Conservation (phyloP, 1,140 invertebrate genomes). For the Schlechtendalia chinensis region DNA sequence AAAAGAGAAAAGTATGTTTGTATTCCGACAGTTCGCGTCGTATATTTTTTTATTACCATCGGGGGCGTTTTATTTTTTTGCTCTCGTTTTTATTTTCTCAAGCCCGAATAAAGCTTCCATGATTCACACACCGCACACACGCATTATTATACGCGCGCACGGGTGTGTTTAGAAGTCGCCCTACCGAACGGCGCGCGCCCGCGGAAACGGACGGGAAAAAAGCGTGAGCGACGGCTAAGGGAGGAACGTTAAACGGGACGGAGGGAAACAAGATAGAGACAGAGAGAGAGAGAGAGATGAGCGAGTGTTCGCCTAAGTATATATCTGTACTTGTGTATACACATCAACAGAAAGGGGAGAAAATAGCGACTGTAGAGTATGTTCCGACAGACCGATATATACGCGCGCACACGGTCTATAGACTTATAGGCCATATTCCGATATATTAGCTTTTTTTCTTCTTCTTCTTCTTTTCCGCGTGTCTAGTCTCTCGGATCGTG, state of each 20-base stretch:
- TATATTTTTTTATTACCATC: slow-evolving; percentile 38
- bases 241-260: not conserved
- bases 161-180: slow-evolving; percentile 40
- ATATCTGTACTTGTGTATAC: not conserved
- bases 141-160: not conserved
- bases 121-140: slow-evolving; percentile 22
- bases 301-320: not conserved
- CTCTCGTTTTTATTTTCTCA: slow-evolving; percentile 11
- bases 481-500: not conserved
- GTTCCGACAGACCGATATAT: not conserved
- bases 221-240: not conserved
- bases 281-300: no score
- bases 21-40: slow-evolving; percentile 31
- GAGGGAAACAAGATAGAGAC: not conserved
- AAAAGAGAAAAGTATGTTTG: slow-evolving; percentile 41
- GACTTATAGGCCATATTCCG: slow-evolving; percentile 2
- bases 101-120: slow-evolving; percentile 37
- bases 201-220: not conserved
- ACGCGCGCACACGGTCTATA: not conserved
- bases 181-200: not conserved
- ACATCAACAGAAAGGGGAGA: slow-evolving; percentile 34
- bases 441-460: slow-evolving; percentile 38
- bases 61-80: slow-evolving; percentile 24
- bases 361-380: not conserved
- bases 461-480: not conserved